Evolutionary conservation across 2,797 vertebrate species (phyloP), one percentile per base, ranked within the genome.

Genomic region (Ateles fusciceps): DNA sequence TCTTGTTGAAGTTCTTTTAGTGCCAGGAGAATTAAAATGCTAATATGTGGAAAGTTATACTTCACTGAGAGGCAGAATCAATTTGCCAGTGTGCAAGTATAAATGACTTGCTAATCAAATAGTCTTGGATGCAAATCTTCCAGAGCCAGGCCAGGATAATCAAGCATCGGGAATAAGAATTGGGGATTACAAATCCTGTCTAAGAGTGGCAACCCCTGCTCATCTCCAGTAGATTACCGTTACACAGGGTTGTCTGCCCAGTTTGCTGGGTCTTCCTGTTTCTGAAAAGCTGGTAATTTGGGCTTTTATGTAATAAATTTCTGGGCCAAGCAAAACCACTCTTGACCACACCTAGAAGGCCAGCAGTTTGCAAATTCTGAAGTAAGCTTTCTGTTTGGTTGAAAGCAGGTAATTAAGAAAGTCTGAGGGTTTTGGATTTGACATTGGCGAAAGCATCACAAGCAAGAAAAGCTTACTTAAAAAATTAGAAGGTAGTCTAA

Each of bases 1-100:
- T 1, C 89, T 92, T 71, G 55, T 85, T 95, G 36, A 89, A 76
- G 5, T 92, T 85, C 85, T 91, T 85, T 95, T 92, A 85, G 46
- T 86, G 57, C 17, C 33, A 83, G 33, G 55, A 61, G 22, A 30
- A 89, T 44, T 87, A 68, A 81, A 71, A 39, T 91, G 50, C 30
- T 76, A 39, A 42, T 91, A 55, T 52, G 11, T 89, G 7, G 44
- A 71, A 71, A 72, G n/a, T 93, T 94, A 21, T 15, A 39, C 52
- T 90, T 94, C 8, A 14, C 33, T 57, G 39, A 88, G 86, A 81
- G 75, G 14, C 55, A 95, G 57, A 91, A 64, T 93, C 57, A 83
- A 0, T 90, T 84, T 78, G 22, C 48, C 59, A 85, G 19, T 21
- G 11, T 64, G 71, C 21, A 81, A 81, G 7, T 48, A 39, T 85